phyloP scores from a whole-genome alignment of 2,888 invertebrate species.

The Entomobrya multifasciata region DNA sequence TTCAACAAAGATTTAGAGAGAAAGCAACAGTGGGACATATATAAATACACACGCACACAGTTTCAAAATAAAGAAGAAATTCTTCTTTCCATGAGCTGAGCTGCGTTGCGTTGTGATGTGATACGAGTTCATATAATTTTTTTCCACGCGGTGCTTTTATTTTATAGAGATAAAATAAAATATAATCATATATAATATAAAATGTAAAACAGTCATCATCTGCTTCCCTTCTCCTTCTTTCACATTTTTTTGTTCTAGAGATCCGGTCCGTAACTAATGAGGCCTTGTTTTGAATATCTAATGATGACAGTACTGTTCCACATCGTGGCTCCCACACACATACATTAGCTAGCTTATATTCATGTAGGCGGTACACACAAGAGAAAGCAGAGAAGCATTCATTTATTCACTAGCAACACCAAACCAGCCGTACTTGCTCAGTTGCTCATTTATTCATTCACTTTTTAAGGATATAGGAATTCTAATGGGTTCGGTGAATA shows the following conservation, averaged over 20 bases:
- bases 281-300: constrained; percentile 71
- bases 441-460: constrained; percentile 42
- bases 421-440: not conserved
- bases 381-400: not conserved
- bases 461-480: constrained; percentile 11
- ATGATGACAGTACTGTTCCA: constrained; percentile 62
- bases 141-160: constrained; percentile 19
- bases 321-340: not conserved
- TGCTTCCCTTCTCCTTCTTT: constrained; percentile 30
- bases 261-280: constrained; percentile 73
- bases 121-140: constrained; percentile 1
- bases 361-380: not conserved
- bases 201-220: constrained; percentile 59
- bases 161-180: constrained; percentile 39
- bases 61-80: too few species aligned
- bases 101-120: too few species aligned
- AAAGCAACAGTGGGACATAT: constrained; percentile 37
- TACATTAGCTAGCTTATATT: not conserved
- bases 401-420: not conserved
- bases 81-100: not conserved
- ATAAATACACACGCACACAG: not conserved
- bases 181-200: constrained; percentile 29
- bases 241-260: constrained; percentile 60
- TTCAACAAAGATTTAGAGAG: not conserved
- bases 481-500: constrained; percentile 31